Conservation (phyloP, 2,797 vertebrate species). For the Micrastur ruficollis region DNA sequence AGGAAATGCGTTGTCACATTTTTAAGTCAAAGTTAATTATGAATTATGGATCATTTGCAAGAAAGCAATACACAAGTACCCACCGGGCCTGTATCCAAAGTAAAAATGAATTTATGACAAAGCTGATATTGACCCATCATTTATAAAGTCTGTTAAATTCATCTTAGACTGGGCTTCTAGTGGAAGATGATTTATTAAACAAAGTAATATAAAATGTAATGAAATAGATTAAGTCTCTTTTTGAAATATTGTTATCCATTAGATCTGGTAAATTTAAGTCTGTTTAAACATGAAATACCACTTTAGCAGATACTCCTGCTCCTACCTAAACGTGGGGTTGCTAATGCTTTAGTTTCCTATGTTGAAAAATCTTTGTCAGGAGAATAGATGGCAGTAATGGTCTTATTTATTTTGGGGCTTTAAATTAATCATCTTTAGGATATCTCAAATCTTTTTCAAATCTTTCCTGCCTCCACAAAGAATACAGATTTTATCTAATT, state of each 20-base stretch:
- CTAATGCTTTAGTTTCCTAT: background rate
- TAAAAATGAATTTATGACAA: slow-evolving; percentile 65
- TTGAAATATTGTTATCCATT: slow-evolving; percentile 60
- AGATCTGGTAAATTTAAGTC: slow-evolving; percentile 13
- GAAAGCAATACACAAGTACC: slow-evolving; percentile 57
- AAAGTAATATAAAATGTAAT: slow-evolving; percentile 48
- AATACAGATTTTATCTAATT: background rate
- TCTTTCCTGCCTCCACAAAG: background rate
- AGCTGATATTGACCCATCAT: slow-evolving; percentile 67
- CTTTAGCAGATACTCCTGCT: background rate
- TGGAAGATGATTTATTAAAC: slow-evolving; percentile 65
- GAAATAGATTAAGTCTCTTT: slow-evolving; percentile 62
- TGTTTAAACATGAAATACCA: slow-evolving; percentile 42
- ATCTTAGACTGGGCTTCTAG: slow-evolving; percentile 38
- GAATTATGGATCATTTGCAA: slow-evolving; percentile 61
- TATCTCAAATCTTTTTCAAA: background rate
- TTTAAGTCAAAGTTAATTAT: slow-evolving; percentile 38
- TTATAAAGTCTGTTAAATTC: slow-evolving; percentile 69
- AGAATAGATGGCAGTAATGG: background rate
- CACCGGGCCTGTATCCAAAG: slow-evolving; percentile 59
- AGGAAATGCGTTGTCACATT: slow-evolving; percentile 43
- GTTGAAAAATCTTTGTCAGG: background rate
- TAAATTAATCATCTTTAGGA: background rate
- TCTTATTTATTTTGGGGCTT: slow-evolving; percentile 13
- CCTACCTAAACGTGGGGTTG: background rate